These are phyloP conservation scores for Pomatostomus ruficeps DNA, from an alignment of 2,113 vertebrate species.

Conservation along the genomic window DNA sequence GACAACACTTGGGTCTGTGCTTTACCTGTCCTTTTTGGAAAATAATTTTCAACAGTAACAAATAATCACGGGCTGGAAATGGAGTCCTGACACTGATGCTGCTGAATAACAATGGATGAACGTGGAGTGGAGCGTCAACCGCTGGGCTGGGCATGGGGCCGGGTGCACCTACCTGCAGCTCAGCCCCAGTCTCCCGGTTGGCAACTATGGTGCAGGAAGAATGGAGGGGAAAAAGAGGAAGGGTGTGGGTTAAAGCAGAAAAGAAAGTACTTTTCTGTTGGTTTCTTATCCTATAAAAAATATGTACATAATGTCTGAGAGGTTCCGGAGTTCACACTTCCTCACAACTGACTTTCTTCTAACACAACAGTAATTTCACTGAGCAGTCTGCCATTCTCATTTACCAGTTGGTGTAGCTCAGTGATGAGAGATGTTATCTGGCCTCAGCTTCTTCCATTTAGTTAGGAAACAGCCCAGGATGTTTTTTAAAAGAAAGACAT, in stretches of 20 bases:
- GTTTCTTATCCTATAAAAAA: background rate
- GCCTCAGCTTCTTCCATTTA: background rate
- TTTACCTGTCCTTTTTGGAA: conserved; percentile 11
- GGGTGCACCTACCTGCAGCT: background rate
- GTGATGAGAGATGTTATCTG: background rate
- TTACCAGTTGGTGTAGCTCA: background rate
- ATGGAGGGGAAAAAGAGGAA: background rate
- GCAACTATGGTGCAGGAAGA: background rate
- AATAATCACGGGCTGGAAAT: background rate
- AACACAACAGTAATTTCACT: background rate
- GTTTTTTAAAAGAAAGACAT: background rate
- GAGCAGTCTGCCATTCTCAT: background rate
- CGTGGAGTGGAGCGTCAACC: fast-evolving
- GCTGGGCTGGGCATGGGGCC: fast-evolving
- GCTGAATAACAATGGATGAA: background rate
- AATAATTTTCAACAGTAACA: conserved; percentile 3
- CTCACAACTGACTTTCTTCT: background rate
- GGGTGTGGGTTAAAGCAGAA: background rate
- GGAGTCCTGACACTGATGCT: background rate
- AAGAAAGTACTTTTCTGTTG: background rate
- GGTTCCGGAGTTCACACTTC: background rate
- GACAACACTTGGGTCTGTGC: background rate
- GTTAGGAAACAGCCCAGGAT: background rate
- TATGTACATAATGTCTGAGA: fast-evolving
- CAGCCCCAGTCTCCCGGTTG: background rate